Percentiles rank a stretch among this genome's conserved stretches.
phyloP scores from a whole-genome alignment of 1,140 invertebrate species.

The Cyclargus thomasi region DNA sequence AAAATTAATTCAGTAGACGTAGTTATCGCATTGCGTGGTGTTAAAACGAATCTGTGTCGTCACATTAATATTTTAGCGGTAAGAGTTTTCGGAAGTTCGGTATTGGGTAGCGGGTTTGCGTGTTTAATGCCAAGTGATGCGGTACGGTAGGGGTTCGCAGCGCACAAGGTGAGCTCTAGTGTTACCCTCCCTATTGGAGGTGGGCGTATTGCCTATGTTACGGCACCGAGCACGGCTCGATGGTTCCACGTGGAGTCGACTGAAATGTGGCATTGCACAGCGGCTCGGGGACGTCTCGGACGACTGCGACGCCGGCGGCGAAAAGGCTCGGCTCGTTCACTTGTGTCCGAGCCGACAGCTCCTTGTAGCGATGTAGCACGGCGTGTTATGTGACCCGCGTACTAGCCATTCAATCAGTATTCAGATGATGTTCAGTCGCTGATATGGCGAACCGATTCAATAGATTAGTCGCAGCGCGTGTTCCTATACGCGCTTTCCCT shows the following conservation, averaged over 20 bases:
- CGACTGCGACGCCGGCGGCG: background rate
- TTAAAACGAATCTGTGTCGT: constrained; percentile 27
- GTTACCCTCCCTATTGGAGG: constrained; percentile 74
- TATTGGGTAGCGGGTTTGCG: constrained; percentile 17
- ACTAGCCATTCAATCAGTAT: background rate
- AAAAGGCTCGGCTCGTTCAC: background rate
- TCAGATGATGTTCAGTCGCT: too few relatives aligned
- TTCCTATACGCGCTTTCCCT: too few relatives aligned
- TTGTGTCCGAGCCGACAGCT: too few relatives aligned
- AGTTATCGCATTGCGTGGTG: constrained; percentile 61
- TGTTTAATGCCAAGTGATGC: constrained; percentile 47
- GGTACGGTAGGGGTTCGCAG: constrained; percentile 68
- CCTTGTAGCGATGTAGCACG: too few relatives aligned
- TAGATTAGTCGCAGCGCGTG: too few relatives aligned
- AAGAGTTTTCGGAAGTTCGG: constrained; percentile 5
- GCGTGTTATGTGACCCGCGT: too few relatives aligned
- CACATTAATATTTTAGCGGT: constrained; percentile 12
- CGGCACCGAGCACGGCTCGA: constrained; percentile 71
- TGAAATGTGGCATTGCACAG: background rate
- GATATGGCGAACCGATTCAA: too few relatives aligned
- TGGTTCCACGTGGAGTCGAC: constrained; percentile 33
- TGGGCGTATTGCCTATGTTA: constrained; percentile 73
- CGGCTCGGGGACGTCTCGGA: background rate
- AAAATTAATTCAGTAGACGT: constrained; percentile 69
- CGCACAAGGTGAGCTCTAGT: constrained; percentile 74